phyloP scores from a whole-genome alignment of 2,797 vertebrate species.

The Notamacropus eugenii region DNA sequence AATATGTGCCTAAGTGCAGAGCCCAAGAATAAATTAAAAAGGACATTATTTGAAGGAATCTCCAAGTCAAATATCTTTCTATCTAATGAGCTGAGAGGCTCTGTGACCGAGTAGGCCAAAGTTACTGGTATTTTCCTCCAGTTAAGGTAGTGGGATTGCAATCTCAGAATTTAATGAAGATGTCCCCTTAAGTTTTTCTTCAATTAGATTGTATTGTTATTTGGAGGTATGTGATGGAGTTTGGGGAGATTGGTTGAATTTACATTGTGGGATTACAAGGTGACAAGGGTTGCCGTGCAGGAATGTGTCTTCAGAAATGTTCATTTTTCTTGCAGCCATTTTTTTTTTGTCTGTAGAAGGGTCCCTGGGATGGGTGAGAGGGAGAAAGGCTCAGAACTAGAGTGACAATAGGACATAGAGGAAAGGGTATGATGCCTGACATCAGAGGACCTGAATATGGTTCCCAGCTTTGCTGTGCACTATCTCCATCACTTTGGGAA shows the following conservation, averaged over 20 bases:
- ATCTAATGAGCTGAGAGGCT: neutral
- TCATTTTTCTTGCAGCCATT: neutral
- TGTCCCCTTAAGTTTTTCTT: slow-evolving; percentile 1
- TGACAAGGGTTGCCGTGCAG: neutral
- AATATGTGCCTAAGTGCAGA: neutral
- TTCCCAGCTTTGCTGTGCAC: neutral
- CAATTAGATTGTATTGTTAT: neutral
- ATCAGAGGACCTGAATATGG: neutral
- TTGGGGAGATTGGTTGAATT: neutral
- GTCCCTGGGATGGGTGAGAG: neutral
- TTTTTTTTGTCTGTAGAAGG: neutral
- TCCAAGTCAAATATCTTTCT: neutral
- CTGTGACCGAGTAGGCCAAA: neutral
- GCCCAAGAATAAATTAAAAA: neutral
- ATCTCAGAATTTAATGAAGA: neutral
- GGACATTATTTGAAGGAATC: neutral
- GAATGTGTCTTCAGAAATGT: neutral
- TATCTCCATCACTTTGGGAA: neutral
- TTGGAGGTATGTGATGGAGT: neutral
- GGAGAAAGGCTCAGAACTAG: neutral
- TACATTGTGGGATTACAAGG: neutral
- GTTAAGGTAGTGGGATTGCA: neutral
- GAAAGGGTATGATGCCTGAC: neutral
- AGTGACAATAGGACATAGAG: neutral
- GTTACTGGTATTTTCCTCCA: neutral